phyloP scores from a whole-genome alignment of 2,113 vertebrate genomes.

The Pao palembangensis region DNA sequence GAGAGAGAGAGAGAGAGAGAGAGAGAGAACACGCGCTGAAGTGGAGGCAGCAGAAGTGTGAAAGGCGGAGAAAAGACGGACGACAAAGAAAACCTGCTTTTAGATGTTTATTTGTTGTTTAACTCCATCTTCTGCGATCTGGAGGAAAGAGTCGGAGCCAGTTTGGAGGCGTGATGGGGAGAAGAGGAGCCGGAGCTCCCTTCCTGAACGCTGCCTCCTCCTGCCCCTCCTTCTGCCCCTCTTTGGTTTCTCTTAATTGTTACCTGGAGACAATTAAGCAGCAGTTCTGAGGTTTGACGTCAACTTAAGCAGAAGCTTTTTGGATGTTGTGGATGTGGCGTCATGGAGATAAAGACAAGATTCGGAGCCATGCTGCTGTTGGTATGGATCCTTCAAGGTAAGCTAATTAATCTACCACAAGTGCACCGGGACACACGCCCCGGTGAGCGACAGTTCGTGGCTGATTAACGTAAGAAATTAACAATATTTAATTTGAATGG shows the following conservation, averaged over 20 bases:
- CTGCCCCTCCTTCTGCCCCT: neutral
- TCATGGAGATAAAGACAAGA: slow-evolving; percentile 64
- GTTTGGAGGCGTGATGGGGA: slow-evolving; percentile 24
- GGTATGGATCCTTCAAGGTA: slow-evolving; percentile 68
- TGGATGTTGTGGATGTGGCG: slow-evolving; percentile 63
- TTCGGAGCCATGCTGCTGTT: slow-evolving; percentile 56
- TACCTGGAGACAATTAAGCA: slow-evolving; percentile 33
- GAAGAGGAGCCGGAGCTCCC: slow-evolving; percentile 12
- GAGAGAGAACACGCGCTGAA: no score
- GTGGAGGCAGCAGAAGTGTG: no score
- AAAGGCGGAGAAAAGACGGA: no score
- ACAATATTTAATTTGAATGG: neutral
- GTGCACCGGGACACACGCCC: slow-evolving; percentile 1
- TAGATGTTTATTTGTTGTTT: no score
- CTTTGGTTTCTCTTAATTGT: slow-evolving; percentile 28
- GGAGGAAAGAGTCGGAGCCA: slow-evolving; percentile 2
- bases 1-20: no score
- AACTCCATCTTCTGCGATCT: no score
- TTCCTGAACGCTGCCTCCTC: neutral
- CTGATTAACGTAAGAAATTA: no score
- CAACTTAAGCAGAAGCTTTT: slow-evolving; percentile 33
- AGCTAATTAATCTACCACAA: slow-evolving; percentile 33
- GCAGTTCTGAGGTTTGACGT: neutral
- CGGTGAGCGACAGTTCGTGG: no score
- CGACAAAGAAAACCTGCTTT: no score